These are phyloP conservation scores for Ambastaia sidthimunki DNA, from an alignment of 2,797 vertebrate species.

Conservation along the genomic window DNA sequence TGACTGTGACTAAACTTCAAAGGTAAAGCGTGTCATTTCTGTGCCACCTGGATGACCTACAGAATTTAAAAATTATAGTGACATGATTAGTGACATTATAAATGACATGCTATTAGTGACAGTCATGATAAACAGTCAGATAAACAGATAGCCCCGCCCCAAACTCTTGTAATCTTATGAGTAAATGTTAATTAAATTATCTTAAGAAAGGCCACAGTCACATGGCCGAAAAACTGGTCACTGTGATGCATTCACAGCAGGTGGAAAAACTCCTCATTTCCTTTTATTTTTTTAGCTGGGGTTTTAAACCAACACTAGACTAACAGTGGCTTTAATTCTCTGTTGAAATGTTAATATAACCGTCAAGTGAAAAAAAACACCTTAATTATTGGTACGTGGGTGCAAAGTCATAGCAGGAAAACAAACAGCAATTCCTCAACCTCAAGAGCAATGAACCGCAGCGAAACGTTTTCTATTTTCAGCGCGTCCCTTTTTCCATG, in stretches of 20 bases:
- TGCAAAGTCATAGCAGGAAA: slow-evolving; percentile 12
- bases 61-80: not conserved
- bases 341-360: slow-evolving; percentile 12
- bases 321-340: slow-evolving; percentile 55
- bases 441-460: not conserved
- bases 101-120: no score
- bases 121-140: no score
- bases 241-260: not conserved
- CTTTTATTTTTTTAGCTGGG: not conserved
- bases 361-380: not conserved
- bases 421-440: slow-evolving; percentile 35
- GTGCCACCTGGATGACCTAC: not conserved
- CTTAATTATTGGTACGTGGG: not conserved
- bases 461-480: slow-evolving; percentile 32
- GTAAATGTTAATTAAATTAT: not conserved
- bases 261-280: not conserved
- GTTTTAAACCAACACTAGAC: slow-evolving; percentile 43
- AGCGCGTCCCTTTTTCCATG: slow-evolving; percentile 12
- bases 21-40: not conserved
- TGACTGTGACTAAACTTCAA: not conserved
- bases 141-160: no score
- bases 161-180: not conserved
- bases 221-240: not conserved
- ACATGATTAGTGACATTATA: no score
- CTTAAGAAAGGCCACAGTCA: not conserved